Conservation (phyloP, 2,888 invertebrate species). For the Amiota minor region DNA sequence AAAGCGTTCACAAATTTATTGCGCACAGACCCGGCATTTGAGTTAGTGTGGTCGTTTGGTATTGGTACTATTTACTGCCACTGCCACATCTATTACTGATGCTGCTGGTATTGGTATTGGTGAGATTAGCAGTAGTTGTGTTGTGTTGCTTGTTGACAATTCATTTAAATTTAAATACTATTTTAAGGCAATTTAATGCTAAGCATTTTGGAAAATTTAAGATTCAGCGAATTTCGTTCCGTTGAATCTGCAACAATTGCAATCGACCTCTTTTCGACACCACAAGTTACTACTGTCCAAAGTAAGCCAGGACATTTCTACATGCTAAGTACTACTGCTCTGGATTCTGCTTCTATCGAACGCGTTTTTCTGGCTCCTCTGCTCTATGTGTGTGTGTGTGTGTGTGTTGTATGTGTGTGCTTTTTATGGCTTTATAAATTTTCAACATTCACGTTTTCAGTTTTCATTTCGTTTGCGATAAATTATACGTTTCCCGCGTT, state of each 20-base stretch:
- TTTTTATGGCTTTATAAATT: constrained; percentile 27
- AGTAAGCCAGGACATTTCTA: too few relatives aligned
- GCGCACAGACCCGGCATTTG: neutral
- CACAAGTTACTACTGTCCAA: too few relatives aligned
- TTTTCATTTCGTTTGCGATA: constrained; percentile 31
- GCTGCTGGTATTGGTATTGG: too few relatives aligned
- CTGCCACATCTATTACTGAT: too few relatives aligned
- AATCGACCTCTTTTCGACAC: too few relatives aligned
- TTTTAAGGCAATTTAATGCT: constrained; percentile 21
- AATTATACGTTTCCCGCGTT: constrained; percentile 26
- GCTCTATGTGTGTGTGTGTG: neutral
- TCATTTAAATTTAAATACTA: constrained; percentile 26
- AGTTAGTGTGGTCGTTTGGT: too few relatives aligned
- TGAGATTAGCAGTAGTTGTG: neutral
- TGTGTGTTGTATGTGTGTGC: neutral
- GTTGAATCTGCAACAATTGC: too few relatives aligned
- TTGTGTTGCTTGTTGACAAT: constrained; percentile 17
- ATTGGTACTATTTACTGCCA: too few relatives aligned
- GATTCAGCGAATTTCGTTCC: too few relatives aligned
- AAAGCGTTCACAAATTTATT: constrained; percentile 27
- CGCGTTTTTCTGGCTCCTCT: neutral
- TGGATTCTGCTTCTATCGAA: neutral
- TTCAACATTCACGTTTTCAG: constrained; percentile 26
- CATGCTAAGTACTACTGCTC: too few relatives aligned
- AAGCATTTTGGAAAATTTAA: neutral